These are phyloP conservation scores for Drosophila anomelani DNA, from an alignment of 2,888 invertebrate species.

Conservation along the genomic window DNA sequence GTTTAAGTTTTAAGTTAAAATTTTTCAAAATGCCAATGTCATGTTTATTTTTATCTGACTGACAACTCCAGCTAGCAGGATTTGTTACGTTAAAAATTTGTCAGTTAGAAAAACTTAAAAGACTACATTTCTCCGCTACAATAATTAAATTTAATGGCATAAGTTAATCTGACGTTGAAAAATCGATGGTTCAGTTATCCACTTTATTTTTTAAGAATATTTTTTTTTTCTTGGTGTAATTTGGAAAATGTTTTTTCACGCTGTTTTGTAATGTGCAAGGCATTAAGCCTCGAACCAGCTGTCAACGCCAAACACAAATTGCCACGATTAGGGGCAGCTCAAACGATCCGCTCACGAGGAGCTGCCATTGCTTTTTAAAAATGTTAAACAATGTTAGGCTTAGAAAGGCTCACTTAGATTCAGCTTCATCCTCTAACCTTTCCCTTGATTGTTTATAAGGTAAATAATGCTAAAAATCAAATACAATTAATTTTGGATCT, in stretches of 20 bases:
- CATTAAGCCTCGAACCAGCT: slow-evolving; percentile 8
- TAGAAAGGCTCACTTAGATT: not conserved
- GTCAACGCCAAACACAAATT: slow-evolving; percentile 1
- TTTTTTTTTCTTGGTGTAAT: not conserved
- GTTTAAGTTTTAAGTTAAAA: too few relatives aligned
- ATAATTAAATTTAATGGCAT: not conserved
- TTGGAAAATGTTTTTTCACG: not conserved
- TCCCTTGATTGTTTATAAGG: too few relatives aligned
- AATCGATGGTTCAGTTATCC: not conserved
- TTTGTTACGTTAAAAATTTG: too few relatives aligned
- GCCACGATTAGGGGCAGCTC: not conserved
- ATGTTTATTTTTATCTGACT: not conserved
- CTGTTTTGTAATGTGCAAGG: not conserved
- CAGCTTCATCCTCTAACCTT: too few relatives aligned
- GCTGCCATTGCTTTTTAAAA: not conserved
- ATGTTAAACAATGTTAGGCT: not conserved
- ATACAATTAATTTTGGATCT: too few relatives aligned
- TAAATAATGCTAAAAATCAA: too few relatives aligned
- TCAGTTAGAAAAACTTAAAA: not conserved
- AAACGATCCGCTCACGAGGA: too few relatives aligned
- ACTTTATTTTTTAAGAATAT: not conserved
- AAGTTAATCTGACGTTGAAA: not conserved
- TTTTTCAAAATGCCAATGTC: not conserved
- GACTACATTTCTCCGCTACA: not conserved
- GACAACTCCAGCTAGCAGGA: too few relatives aligned